Evolutionary conservation across 2,797 vertebrate species (phyloP).

Genomic region (Crocodylus rhombifer): DNA sequence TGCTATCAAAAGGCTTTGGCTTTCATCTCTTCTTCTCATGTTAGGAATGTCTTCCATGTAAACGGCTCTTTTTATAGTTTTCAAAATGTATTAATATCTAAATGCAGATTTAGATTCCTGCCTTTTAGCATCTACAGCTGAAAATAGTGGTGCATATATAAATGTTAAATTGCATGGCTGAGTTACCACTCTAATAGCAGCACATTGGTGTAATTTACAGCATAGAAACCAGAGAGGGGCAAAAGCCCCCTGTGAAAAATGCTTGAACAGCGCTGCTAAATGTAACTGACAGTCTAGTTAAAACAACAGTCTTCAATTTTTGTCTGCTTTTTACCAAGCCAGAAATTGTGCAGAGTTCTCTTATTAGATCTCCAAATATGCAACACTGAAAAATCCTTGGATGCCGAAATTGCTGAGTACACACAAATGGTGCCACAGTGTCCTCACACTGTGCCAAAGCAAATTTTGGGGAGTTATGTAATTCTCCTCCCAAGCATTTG

Average conservation of each 20-base stretch:
- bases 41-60: neutral
- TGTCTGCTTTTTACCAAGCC: constrained; percentile 50
- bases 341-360: constrained; percentile 51
- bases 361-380: constrained; percentile 65
- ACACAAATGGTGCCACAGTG: constrained; percentile 79
- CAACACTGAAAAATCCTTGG: constrained; percentile 70
- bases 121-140: neutral
- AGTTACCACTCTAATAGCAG: constrained; percentile 2
- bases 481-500: constrained; percentile 46
- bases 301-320: constrained; percentile 34
- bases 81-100: neutral
- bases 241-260: constrained; percentile 6
- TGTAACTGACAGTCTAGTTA: constrained; percentile 17
- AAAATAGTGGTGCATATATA: neutral
- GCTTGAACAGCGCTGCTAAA: neutral
- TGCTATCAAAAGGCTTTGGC: neutral
- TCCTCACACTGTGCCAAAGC: constrained; percentile 81
- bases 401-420: constrained; percentile 76
- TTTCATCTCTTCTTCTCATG: neutral
- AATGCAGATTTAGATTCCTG: constrained; percentile 31
- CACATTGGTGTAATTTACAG: constrained; percentile 27
- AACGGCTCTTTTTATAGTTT: neutral
- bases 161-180: neutral
- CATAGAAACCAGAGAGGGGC: neutral
- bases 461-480: constrained; percentile 75